phyloP scores from a whole-genome alignment of 2,797 vertebrate genomes.

The Cossypha niveicapilla region DNA sequence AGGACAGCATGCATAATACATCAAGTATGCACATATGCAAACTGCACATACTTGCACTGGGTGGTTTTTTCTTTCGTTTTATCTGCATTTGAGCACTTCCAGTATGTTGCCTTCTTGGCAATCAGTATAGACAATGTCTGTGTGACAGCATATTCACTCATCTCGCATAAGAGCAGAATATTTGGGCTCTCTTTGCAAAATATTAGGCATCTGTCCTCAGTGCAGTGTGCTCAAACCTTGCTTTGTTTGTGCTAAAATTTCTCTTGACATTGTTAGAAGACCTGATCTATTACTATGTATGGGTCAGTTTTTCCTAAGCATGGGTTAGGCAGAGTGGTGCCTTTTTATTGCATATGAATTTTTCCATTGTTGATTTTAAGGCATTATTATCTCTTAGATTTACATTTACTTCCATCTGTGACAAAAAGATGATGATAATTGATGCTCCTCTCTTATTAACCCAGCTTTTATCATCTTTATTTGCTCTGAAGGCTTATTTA shows the following conservation, averaged over 20 bases:
- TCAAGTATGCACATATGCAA: background rate
- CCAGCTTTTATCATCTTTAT: background rate
- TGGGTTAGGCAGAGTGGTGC: background rate
- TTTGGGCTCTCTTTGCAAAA: background rate
- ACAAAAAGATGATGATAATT: background rate
- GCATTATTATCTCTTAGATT: background rate
- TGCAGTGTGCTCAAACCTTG: background rate
- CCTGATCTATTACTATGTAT: accelerated
- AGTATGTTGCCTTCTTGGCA: background rate
- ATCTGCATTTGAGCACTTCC: background rate
- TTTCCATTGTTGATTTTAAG: background rate
- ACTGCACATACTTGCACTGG: background rate
- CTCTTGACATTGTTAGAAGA: background rate
- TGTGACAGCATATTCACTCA: background rate
- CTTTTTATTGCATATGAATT: background rate
- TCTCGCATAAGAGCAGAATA: background rate
- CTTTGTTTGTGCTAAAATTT: background rate
- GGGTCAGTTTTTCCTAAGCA: background rate
- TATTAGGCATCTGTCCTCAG: background rate
- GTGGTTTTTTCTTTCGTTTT: background rate
- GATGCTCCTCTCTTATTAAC: background rate
- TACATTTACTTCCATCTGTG: background rate
- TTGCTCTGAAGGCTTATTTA: background rate
- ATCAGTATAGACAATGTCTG: background rate
- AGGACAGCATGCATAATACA: background rate